Evolutionary conservation across 2,113 vertebrate genomes (phyloP), one percentile per base, ranked within the genome.

Genomic region (Motacilla tschutschensis): DNA sequence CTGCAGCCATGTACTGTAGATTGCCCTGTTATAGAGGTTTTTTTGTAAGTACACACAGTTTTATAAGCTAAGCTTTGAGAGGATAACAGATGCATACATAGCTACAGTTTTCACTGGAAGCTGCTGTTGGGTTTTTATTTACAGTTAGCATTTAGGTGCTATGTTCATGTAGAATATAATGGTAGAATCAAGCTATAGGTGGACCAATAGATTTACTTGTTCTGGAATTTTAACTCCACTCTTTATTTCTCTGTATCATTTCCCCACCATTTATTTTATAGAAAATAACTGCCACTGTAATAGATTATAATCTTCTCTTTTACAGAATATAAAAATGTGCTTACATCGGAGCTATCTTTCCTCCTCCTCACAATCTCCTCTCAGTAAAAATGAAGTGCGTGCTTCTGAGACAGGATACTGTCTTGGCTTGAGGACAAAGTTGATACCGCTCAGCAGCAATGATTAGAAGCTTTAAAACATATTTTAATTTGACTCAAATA

Each of bases 391-490:
- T 15, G 41, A 53, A 81, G 44, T 76, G 63, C 10, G 65, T 41
- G 28, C 51, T 84, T 92, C 72, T 88, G 47, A 73, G 69, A 41
- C 65, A 65, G 40, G 43, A 69, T 83, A 73, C 7, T 51, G 14
- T 72, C 86, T 89, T 77, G 53, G 38, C 59, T 90, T 84, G 28
- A 93, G 70, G 91, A 83, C 71, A 76, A 92, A 93, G 83, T 38
- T 75, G 50, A 51, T 90, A 81, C 33, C 77, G 60, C 84, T 31
- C 74, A 63, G 43, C 36, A 88, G 69, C 20, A 57, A 93, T 57
- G 72, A 88, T 51, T 85, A 91, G 67, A 95, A 92, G 40, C 33
- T 73, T 81, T 85, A 85, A 89, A 94, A 92, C 26, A 25, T 28
- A 83, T 88, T 93, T 91, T 89, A 66, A 89, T 87, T 85, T 66